These are phyloP conservation scores for Threskiornis aethiopicus DNA, from an alignment of 2,797 vertebrate genomes.

Conservation along the genomic window DNA sequence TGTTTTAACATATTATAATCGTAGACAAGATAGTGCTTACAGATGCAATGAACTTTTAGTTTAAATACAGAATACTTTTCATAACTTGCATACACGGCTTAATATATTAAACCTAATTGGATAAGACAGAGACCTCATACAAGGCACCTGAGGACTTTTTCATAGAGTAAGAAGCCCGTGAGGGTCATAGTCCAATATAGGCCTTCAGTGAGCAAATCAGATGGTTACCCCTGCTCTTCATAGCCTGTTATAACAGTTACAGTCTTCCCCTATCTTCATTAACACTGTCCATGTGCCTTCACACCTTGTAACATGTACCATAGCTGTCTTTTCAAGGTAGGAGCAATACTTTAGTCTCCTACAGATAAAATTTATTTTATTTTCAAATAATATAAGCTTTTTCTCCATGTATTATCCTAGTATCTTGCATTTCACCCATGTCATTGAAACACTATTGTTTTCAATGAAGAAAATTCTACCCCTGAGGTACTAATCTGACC, in stretches of 20 bases:
- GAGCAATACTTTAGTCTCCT: not conserved
- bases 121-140: not conserved
- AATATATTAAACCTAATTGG: not conserved
- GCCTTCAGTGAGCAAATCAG: not conserved
- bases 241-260: not conserved
- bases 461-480: not conserved
- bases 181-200: not conserved
- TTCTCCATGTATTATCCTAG: not conserved
- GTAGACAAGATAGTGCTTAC: not conserved
- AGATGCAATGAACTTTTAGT: not conserved
- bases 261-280: not conserved
- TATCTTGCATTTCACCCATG: not conserved
- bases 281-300: not conserved
- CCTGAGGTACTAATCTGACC: not conserved
- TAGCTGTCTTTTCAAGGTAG: not conserved
- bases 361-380: not conserved
- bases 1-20: not conserved
- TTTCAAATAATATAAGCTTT: not conserved
- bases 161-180: not conserved
- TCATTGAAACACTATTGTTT: not conserved
- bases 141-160: not conserved
- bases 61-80: not conserved
- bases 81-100: not conserved
- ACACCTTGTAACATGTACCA: not conserved
- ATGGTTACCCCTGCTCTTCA: not conserved